Conservation (phyloP, 2,888 invertebrate genomes). For the Eudasyphora cyanicolor region DNA sequence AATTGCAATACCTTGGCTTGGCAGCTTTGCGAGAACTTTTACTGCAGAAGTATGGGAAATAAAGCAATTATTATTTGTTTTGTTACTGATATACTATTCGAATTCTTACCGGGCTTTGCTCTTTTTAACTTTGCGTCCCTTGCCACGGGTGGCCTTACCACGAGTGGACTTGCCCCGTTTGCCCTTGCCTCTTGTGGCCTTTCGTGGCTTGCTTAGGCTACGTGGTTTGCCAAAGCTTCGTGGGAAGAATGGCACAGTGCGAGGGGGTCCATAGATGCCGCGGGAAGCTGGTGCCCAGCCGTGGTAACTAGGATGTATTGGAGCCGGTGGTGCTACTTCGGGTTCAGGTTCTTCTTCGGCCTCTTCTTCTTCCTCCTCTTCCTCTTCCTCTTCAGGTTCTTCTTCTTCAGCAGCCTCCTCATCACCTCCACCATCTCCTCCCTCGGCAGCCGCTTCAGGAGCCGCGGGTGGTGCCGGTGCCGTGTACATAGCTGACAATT, state of each 20-base stretch:
- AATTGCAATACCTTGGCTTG: conserved; percentile 3
- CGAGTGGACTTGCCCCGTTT: conserved; percentile 8
- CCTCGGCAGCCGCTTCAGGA: conserved; percentile 62
- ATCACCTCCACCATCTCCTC: conserved; percentile 55
- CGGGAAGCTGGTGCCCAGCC: conserved; percentile 54
- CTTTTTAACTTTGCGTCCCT: conserved; percentile 37
- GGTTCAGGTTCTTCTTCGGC: conserved; percentile 53
- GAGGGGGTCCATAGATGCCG: not conserved
- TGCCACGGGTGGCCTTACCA: conserved; percentile 16
- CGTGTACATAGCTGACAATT: conserved; percentile 79
- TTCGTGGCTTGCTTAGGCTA: not conserved
- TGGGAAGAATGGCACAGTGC: conserved; percentile 22
- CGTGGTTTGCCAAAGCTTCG: not conserved
- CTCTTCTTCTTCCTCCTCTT: conserved; percentile 66
- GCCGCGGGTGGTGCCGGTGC: conserved; percentile 78
- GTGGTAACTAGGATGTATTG: conserved; percentile 44
- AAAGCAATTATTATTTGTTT: not conserved
- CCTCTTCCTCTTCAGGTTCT: conserved; percentile 52
- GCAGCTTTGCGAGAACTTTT: conserved; percentile 7
- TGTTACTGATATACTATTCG: not conserved
- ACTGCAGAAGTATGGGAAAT: not conserved
- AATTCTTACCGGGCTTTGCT: conserved; percentile 52
- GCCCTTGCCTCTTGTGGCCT: conserved; percentile 32
- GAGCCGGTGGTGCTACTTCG: conserved; percentile 37
- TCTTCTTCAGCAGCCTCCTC: conserved; percentile 60